Evolutionary conservation across 2,888 invertebrate genomes (phyloP).

Genomic region (Metalampra italica): DNA sequence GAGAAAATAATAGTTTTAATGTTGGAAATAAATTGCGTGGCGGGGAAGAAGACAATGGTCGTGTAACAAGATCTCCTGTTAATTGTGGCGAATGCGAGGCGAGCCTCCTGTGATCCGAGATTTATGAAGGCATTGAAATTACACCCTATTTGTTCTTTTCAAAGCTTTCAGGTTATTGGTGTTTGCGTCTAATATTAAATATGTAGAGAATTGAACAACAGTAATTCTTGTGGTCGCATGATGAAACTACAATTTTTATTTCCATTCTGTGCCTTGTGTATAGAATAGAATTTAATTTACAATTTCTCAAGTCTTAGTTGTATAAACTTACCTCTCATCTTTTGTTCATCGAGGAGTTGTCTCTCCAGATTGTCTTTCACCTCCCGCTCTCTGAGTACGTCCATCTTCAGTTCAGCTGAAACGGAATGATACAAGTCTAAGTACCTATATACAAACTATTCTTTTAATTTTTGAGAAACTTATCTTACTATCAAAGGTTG

Average conservation of each 20-base stretch:
- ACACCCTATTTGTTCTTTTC: constrained; percentile 58
- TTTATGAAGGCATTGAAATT: constrained; percentile 68
- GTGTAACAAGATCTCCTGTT: constrained; percentile 69
- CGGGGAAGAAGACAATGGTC: constrained; percentile 68
- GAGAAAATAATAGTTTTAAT: constrained; percentile 71
- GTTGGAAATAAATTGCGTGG: constrained; percentile 68
- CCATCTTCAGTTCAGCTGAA: constrained; percentile 97
- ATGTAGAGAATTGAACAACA: not conserved
- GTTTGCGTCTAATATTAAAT: constrained; percentile 23
- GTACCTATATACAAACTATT: not conserved
- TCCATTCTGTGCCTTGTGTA: not conserved
- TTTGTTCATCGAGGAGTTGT: constrained; percentile 95
- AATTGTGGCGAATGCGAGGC: constrained; percentile 65
- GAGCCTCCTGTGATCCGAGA: constrained; percentile 47
- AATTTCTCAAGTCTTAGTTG: not conserved
- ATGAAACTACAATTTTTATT: too few species aligned
- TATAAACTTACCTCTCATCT: constrained; percentile 95
- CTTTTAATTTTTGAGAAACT: not conserved
- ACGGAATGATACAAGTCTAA: constrained; percentile 42
- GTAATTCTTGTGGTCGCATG: too few species aligned
- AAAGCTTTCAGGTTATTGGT: constrained; percentile 28
- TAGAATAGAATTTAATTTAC: too few species aligned
- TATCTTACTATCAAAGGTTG: constrained; percentile 29
- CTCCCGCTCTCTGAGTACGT: constrained; percentile 94
- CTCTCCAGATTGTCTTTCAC: constrained; percentile 95